Evolutionary conservation across 2,797 vertebrate species (phyloP).

Genomic region (Sebastes aleutianus): DNA sequence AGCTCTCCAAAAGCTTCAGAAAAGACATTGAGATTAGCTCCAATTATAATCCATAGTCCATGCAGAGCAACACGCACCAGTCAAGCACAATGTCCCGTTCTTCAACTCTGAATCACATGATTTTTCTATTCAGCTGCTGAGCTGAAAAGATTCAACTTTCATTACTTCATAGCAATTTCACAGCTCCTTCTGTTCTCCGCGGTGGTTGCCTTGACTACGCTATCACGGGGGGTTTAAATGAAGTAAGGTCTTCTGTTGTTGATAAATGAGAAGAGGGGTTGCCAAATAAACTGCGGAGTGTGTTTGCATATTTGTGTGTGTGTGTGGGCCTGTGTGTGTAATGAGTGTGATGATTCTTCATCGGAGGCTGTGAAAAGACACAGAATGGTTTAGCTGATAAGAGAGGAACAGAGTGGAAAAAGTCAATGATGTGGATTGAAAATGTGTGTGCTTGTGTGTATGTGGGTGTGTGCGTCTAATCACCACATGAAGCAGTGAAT

Average conservation of each 20-base stretch:
- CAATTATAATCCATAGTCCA: background rate
- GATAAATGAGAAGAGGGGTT: slow-evolving; percentile 22
- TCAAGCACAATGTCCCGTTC: background rate
- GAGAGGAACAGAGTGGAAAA: background rate
- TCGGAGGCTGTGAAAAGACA: slow-evolving; percentile 6
- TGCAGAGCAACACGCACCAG: background rate
- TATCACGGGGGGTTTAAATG: slow-evolving; percentile 17
- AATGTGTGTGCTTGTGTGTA: background rate
- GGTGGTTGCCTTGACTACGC: slow-evolving; percentile 26
- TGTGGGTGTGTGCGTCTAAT: background rate
- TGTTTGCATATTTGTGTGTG: background rate
- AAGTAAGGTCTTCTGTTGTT: slow-evolving; percentile 31
- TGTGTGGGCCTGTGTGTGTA: background rate
- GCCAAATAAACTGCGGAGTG: slow-evolving; percentile 7
- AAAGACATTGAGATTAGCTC: background rate
- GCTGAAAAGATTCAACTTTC: slow-evolving; percentile 20
- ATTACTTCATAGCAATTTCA: slow-evolving; percentile 13
- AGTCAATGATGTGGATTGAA: background rate
- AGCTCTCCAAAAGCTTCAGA: background rate
- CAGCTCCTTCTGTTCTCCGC: slow-evolving; percentile 9
- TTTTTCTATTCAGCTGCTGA: slow-evolving; percentile 2
- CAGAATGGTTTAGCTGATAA: background rate
- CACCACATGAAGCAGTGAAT: background rate
- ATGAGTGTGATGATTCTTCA: slow-evolving; percentile 12
- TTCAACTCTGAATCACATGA: background rate